Evolutionary conservation across 2,888 invertebrate genomes (phyloP).

Genomic region (Acronicta alni): DNA sequence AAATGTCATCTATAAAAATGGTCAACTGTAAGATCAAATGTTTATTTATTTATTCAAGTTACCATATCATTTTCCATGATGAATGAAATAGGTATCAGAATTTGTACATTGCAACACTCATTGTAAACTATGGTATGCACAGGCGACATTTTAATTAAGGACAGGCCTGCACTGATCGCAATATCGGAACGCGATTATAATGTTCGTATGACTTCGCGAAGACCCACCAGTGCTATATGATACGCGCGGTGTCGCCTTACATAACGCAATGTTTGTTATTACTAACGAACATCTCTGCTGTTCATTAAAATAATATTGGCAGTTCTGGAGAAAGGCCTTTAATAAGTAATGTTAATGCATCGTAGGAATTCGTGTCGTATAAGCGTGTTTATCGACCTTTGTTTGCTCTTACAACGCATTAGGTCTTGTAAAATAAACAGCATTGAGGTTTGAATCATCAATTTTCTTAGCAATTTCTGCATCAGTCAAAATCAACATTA

Average conservation of each 20-base stretch:
- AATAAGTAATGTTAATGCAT: conserved; percentile 29
- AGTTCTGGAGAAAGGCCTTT: conserved; percentile 30
- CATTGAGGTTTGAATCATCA: conserved; percentile 26
- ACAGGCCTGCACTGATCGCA: conserved; percentile 85
- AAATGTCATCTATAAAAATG: not conserved
- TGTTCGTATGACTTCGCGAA: conserved; percentile 88
- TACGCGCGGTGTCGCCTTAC: conserved; percentile 83
- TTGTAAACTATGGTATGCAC: conserved; percentile 19
- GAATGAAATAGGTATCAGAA: not conserved
- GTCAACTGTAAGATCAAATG: too few species aligned
- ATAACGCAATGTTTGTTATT: conserved; percentile 76
- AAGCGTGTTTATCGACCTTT: conserved; percentile 37
- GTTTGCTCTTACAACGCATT: conserved; percentile 38
- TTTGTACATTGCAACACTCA: not conserved
- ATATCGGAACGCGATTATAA: conserved; percentile 89
- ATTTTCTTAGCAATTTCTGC: conserved; percentile 33
- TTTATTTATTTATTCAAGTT: too few species aligned
- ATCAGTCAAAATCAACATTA: conserved; percentile 31
- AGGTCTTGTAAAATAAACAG: conserved; percentile 38
- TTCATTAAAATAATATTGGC: conserved; percentile 51
- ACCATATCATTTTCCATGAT: too few species aligned
- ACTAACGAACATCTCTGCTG: conserved; percentile 41
- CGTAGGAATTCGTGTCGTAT: conserved; percentile 28
- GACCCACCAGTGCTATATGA: conserved; percentile 80
- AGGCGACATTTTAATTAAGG: conserved; percentile 81